Percentiles rank a stretch among this genome's conserved stretches.
Conservation (phyloP, 1,140 invertebrate species). For the Luehdorfia chinensis region DNA sequence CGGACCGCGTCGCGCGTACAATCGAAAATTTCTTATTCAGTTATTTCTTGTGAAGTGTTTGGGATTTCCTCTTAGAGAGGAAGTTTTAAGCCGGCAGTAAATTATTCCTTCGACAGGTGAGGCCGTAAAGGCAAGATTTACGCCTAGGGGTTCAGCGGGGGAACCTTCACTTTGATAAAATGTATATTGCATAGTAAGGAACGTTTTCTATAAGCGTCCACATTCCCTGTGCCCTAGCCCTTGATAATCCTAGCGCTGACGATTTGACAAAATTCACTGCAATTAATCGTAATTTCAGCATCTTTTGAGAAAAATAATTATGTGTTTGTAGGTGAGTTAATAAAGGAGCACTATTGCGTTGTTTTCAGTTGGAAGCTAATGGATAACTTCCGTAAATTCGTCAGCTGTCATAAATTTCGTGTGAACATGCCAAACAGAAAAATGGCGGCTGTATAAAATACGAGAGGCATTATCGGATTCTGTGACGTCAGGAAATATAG, state of each 20-base stretch:
- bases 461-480: conserved; percentile 29
- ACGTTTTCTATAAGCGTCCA: conserved; percentile 49
- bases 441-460: conserved; percentile 39
- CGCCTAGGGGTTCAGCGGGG: conserved; percentile 54
- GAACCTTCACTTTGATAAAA: conserved; percentile 62
- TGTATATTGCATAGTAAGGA: conserved; percentile 61
- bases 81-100: conserved; percentile 74
- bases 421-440: conserved; percentile 36
- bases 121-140: conserved; percentile 74
- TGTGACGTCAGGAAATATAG: conserved; percentile 40
- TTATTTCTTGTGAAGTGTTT: conserved; percentile 73
- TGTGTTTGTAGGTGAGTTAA: conserved; percentile 4
- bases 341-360: conserved; percentile 21
- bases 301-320: background rate
- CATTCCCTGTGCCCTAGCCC: conserved; percentile 45
- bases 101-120: conserved; percentile 75
- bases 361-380: conserved; percentile 33
- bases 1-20: conserved; percentile 43
- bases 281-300: conserved; percentile 4
- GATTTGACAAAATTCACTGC: conserved; percentile 18
- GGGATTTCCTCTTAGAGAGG: conserved; percentile 61
- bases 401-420: conserved; percentile 37
- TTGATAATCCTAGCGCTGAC: conserved; percentile 28
- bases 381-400: conserved; percentile 42
- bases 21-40: conserved; percentile 70